Conservation (phyloP, 2,888 invertebrate genomes). For the Euclidia mi region DNA sequence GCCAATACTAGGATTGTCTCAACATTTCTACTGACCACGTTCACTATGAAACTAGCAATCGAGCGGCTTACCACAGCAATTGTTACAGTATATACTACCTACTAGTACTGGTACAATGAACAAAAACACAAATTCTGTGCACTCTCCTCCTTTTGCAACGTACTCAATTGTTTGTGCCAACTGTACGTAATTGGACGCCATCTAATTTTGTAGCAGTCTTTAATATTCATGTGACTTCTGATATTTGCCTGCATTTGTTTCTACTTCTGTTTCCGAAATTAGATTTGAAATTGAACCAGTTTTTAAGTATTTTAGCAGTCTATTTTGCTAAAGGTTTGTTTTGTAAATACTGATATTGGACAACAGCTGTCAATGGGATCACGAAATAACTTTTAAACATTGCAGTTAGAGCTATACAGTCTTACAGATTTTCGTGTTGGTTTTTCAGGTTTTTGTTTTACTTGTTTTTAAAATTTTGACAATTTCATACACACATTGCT, state of each 20-base stretch:
- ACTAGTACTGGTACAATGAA: slow-evolving; percentile 21
- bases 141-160: slow-evolving; percentile 42
- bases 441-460: too few species aligned
- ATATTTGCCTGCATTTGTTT: slow-evolving; percentile 2
- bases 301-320: not conserved
- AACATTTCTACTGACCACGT: slow-evolving; percentile 51
- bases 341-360: too few species aligned
- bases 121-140: slow-evolving; percentile 49
- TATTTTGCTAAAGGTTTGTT: too few species aligned
- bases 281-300: not conserved
- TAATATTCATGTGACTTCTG: slow-evolving; percentile 40
- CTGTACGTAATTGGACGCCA: slow-evolving; percentile 43
- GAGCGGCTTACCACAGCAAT: slow-evolving; percentile 47
- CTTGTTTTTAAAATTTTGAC: too few species aligned
- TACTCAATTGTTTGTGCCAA: slow-evolving; percentile 46
- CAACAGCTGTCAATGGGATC: too few species aligned
- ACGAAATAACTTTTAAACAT: too few species aligned
- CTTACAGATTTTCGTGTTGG: too few species aligned
- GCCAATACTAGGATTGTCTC: slow-evolving; percentile 50
- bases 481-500: too few species aligned
- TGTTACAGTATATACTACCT: slow-evolving; percentile 31
- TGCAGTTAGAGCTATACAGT: too few species aligned
- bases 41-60: slow-evolving; percentile 53
- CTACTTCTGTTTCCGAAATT: not conserved
- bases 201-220: slow-evolving; percentile 43